A percentile compares a stretch with the other conserved stretches of the same genome.
phyloP scores from a whole-genome alignment of 2,113 vertebrate species.

The Rallus limicola region DNA sequence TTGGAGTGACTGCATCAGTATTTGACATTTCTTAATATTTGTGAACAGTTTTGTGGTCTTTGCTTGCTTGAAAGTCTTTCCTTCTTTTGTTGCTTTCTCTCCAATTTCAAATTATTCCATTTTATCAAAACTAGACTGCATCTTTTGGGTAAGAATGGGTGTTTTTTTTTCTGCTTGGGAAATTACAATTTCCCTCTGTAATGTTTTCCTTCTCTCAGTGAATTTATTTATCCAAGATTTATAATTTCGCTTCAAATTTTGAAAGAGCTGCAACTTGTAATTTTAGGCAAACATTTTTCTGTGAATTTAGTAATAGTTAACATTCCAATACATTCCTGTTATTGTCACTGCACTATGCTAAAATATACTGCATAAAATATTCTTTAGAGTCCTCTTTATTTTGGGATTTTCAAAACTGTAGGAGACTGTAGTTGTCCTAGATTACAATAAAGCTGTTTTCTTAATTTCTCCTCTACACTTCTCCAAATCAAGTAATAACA shows the following conservation, averaged over 20 bases:
- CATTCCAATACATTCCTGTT: neutral
- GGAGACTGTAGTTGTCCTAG: neutral
- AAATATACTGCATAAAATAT: neutral
- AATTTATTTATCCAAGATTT: neutral
- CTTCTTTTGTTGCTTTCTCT: neutral
- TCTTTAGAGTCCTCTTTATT: neutral
- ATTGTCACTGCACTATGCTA: neutral
- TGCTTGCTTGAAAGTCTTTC: neutral
- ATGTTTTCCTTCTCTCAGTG: neutral
- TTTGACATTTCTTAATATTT: neutral
- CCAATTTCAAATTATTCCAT: neutral
- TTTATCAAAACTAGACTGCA: neutral
- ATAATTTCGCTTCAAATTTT: neutral
- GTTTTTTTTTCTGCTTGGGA: neutral
- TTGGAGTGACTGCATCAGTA: neutral
- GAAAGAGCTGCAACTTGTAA: neutral
- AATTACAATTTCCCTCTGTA: neutral
- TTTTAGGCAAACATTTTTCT: neutral
- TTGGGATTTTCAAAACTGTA: neutral
- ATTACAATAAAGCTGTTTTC: neutral
- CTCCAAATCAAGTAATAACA: neutral
- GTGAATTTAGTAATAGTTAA: neutral
- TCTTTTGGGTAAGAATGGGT: neutral
- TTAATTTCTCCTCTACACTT: neutral
- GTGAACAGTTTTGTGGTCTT: neutral